Base-by-base conservation (phyloP, 1,140 invertebrate species). In the Brachionus asplanchnoidis region DNA sequence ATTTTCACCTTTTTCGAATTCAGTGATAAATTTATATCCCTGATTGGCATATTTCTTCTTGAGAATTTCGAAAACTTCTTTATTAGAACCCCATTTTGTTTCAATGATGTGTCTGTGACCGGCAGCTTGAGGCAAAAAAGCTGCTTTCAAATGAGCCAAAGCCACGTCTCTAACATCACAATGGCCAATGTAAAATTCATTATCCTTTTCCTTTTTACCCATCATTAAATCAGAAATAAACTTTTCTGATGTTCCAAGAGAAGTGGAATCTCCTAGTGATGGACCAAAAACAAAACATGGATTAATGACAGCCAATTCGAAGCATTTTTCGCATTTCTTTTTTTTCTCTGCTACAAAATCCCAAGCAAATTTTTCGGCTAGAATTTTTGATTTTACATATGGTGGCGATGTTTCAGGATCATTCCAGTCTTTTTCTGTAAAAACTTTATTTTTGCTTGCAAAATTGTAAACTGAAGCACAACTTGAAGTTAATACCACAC, bases 121-220 rank as follows among this genome's bases (percentile, higher is more conserved):
- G 77, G 89, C 91, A 20, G 91, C 90, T 85, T 91, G 90, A 9
- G 89, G 87, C 14, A 88, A 79, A 4, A 88, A 89, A 88, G 92
- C 90, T 11, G 92, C 91, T 86, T 90, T 89, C 56, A 92, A 87
- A 86, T 92, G 92, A 7, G 91, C 92, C 28, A 86, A 53, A 7
- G 92, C 92, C 7, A 92, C 92, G 87, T 92, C 92, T 42, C 92
- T 87, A 4, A 92, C 92, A 87, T 92, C 92, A 79, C 91, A 90
- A n/a, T 91, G 70, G 3, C 88, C 86, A 42, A 92, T 87, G 86
- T 90, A 88, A 9, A 92, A 85, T 85, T 90, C 89, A 0, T 92
- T 91, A 7, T 91, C 84, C 77, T 90, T 88, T 14, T 90, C 91
- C 85, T 90, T 89, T 75, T 88, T 86, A 32, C 88, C 85, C 66